These are phyloP conservation scores for Hypothenemus hampei DNA, from an alignment of 1,140 invertebrate species.

Conservation along the genomic window DNA sequence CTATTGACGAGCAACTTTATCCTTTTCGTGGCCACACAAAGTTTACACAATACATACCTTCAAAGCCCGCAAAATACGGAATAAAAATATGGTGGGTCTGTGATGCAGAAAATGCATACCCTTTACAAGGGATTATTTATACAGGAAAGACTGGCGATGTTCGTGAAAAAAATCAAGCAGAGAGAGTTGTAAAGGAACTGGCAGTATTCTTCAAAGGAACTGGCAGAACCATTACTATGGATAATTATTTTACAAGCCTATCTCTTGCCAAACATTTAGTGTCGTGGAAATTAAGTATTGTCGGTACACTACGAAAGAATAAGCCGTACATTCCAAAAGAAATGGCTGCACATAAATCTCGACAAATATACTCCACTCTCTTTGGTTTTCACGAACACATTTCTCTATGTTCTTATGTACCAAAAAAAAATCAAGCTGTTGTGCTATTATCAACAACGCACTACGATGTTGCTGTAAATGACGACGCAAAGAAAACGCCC, in stretches of 20 bases:
- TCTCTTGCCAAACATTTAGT: conserved; percentile 33
- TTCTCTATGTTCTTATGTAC: conserved; percentile 35
- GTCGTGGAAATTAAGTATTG: conserved; percentile 35
- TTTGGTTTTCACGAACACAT: conserved; percentile 37
- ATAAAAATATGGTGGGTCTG: conserved; percentile 33
- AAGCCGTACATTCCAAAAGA: conserved; percentile 39
- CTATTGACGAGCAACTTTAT: too few species aligned
- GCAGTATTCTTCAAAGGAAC: conserved; percentile 29
- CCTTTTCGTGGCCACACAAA: too few species aligned
- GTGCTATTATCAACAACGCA: conserved; percentile 40
- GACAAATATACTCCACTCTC: conserved; percentile 22
- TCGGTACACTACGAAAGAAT: conserved; percentile 42
- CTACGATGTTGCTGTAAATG: conserved; percentile 36
- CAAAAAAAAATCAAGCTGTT: conserved; percentile 39
- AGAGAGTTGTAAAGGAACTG: conserved; percentile 34
- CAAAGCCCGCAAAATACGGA: conserved; percentile 47
- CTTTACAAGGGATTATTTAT: conserved; percentile 35
- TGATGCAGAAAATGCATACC: conserved; percentile 13
- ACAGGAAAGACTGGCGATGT: conserved; percentile 36
- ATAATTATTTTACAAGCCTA: conserved; percentile 38
- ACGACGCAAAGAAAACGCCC: conserved; percentile 21
- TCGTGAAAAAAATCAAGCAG: conserved; percentile 29
- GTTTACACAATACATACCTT: conserved; percentile 38
- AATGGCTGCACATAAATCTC: conserved; percentile 35
- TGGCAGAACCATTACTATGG: conserved; percentile 37